Conservation (phyloP, 2,888 invertebrate genomes). For the Ochlodes sylvanus region DNA sequence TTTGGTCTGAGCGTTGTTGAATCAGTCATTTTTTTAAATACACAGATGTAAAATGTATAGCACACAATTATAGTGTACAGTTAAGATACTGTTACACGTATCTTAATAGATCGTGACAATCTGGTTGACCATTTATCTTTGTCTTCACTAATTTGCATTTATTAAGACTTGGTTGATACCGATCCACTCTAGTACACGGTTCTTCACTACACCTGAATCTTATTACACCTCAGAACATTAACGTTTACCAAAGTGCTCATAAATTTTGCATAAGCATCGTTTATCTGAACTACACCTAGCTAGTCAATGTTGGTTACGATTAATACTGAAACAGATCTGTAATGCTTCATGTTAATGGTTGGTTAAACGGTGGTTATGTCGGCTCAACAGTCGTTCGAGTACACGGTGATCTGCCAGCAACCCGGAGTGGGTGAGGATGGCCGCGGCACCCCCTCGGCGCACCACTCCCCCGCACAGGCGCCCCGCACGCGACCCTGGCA, state of each 20-base stretch:
- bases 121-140: slow-evolving; percentile 2
- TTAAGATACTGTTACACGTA: not conserved
- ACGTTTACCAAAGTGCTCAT: not conserved
- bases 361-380: not conserved
- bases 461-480: slow-evolving; percentile 85
- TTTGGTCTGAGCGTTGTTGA: too few relatives aligned
- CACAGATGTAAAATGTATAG: not conserved
- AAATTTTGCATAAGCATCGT: not conserved
- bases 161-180: slow-evolving; percentile 10
- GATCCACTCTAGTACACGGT: not conserved
- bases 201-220: not conserved
- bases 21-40: too few relatives aligned
- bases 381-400: slow-evolving; percentile 92
- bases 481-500: slow-evolving; percentile 95
- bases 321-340: not conserved
- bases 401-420: slow-evolving; percentile 94
- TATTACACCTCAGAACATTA: not conserved
- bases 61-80: slow-evolving; percentile 11
- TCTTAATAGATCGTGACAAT: slow-evolving; percentile 3
- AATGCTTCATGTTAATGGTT: not conserved
- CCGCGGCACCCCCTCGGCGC: slow-evolving; percentile 86
- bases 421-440: slow-evolving; percentile 84
- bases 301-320: not conserved
- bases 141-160: not conserved
- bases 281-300: not conserved